These are phyloP conservation scores for Bergia sp. DNA, from an alignment of 92 coral and sea anemone species.

Conservation along the genomic window DNA sequence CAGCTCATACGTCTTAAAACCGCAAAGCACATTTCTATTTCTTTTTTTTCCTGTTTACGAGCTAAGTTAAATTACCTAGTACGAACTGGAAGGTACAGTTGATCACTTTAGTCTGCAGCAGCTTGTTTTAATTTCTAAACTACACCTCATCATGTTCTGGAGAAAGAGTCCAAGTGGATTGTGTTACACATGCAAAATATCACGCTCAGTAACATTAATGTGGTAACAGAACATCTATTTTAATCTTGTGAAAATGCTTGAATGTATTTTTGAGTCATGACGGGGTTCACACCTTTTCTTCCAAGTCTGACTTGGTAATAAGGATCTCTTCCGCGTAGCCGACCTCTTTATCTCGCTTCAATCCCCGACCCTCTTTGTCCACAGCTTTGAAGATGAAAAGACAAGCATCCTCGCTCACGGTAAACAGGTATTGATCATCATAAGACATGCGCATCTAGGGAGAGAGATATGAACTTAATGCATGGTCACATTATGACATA, in stretches of 20 bases:
- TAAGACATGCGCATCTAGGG: slow-evolving; percentile 98
- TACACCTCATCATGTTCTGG: background rate
- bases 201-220: background rate
- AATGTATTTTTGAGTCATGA: background rate
- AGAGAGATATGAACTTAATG: background rate
- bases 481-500: background rate
- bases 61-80: background rate
- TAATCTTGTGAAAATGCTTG: background rate
- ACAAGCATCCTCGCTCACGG: slow-evolving; percentile 95
- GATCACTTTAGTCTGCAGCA: background rate
- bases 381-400: slow-evolving; percentile 95
- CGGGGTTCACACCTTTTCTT: slow-evolving; percentile 79
- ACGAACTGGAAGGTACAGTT: background rate
- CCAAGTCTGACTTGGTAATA: slow-evolving; percentile 96
- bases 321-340: slow-evolving; percentile 99
- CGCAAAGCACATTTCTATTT: background rate
- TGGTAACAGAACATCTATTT: background rate
- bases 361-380: slow-evolving; percentile 98
- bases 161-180: background rate
- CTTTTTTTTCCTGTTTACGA: background rate
- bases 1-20: background rate
- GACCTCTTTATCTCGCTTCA: slow-evolving; percentile 95
- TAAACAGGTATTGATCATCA: slow-evolving; percentile 98
- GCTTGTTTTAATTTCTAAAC: background rate
- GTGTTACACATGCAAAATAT: background rate